Evolutionary conservation across 1,140 invertebrate genomes (phyloP).

Genomic region (Camponotus floridanus): DNA sequence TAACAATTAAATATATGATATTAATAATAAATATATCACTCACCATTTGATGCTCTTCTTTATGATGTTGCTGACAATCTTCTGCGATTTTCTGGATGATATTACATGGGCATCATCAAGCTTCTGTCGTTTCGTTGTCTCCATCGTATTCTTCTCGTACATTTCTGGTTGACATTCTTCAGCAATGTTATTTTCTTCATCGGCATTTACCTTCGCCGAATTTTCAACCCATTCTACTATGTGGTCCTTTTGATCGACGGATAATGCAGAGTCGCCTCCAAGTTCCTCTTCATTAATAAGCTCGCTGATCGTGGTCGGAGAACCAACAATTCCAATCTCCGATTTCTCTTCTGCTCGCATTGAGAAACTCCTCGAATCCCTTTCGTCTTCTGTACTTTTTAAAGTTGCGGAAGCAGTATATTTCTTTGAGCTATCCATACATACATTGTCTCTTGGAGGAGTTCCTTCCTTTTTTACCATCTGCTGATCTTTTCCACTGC

Average conservation of each 20-base stretch:
- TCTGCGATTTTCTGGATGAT: slow-evolving; percentile 78
- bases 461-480: not conserved
- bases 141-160: slow-evolving; percentile 10
- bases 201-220: slow-evolving; percentile 64
- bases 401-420: not conserved
- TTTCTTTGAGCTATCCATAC: not conserved
- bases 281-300: slow-evolving; percentile 79
- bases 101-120: slow-evolving; percentile 34
- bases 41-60: slow-evolving; percentile 84
- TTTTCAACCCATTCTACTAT: slow-evolving; percentile 81
- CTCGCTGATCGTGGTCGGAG: slow-evolving; percentile 76
- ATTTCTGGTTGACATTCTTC: not conserved
- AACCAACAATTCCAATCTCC: slow-evolving; percentile 77
- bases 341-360: slow-evolving; percentile 32
- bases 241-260: slow-evolving; percentile 76
- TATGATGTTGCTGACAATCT: slow-evolving; percentile 83
- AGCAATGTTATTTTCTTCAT: slow-evolving; percentile 24
- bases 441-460: not conserved
- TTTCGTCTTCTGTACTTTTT: not conserved
- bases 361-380: not conserved
- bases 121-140: slow-evolving; percentile 58
- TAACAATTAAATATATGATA: not conserved
- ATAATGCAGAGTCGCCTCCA: slow-evolving; percentile 76
- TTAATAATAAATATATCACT: slow-evolving; percentile 64
- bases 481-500: not conserved